These are phyloP conservation scores for Papilio glaucus DNA, from an alignment of 1,140 invertebrate genomes.

Conservation along the genomic window DNA sequence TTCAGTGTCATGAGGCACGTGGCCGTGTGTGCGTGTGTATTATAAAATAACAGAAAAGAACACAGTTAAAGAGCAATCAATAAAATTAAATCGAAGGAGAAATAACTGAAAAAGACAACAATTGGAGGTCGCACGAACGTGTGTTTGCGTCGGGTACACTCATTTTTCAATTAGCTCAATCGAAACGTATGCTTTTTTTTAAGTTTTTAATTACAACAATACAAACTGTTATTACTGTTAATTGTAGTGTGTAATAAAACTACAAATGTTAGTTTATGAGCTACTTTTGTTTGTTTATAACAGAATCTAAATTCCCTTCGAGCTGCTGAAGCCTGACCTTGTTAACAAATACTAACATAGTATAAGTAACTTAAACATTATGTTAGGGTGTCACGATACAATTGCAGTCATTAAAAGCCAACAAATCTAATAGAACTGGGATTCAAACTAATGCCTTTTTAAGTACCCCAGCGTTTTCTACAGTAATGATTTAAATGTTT, in stretches of 20 bases:
- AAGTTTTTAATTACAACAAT: constrained; percentile 45
- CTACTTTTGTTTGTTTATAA: too few relatives aligned
- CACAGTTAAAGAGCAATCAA: background rate
- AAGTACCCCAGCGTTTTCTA: background rate
- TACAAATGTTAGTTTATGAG: too few relatives aligned
- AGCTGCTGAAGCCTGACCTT: too few relatives aligned
- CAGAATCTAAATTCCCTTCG: too few relatives aligned
- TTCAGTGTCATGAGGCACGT: too few relatives aligned
- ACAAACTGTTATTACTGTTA: constrained; percentile 13
- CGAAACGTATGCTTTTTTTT: constrained; percentile 9
- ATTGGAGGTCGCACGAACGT: constrained; percentile 5
- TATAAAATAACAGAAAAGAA: background rate
- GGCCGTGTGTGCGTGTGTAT: too few relatives aligned
- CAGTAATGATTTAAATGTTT: background rate
- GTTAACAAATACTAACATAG: too few relatives aligned
- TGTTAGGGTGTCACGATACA: background rate
- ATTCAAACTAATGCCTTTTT: background rate
- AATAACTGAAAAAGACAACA: background rate
- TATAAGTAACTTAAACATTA: too few relatives aligned
- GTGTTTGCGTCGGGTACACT: background rate
- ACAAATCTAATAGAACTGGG: background rate
- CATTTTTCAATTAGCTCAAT: constrained; percentile 30
- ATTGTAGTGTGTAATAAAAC: background rate
- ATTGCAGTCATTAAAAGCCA: background rate
- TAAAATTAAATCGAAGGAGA: constrained; percentile 17